Conservation (phyloP, 1,140 invertebrate species). For the Drosophila repletoides region DNA sequence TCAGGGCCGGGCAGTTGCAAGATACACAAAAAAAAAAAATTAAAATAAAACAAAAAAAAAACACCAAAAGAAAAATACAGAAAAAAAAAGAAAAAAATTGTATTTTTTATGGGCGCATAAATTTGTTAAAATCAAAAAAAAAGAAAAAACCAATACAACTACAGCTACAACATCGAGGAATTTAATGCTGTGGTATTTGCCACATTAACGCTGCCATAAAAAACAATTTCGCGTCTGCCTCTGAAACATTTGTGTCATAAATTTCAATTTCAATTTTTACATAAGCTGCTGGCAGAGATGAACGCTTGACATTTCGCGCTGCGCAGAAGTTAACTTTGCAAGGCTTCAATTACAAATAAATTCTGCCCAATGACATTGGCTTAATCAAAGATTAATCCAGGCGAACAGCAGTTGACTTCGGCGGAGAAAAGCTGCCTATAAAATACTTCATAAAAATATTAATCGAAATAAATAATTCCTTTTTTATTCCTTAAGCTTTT, state of each 20-base stretch:
- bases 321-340: neutral
- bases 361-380: neutral
- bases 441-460: no score
- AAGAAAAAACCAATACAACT: neutral
- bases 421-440: no score
- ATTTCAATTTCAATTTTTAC: conserved; percentile 49
- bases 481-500: no score
- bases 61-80: conserved; percentile 22
- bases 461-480: no score
- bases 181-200: conserved; percentile 51
- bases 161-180: conserved; percentile 24
- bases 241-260: conserved; percentile 59
- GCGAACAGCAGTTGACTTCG: neutral
- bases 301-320: conserved; percentile 50
- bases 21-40: neutral
- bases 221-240: conserved; percentile 53
- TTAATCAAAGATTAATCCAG: neutral
- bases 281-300: conserved; percentile 29
- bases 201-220: conserved; percentile 64
- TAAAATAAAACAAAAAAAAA: conserved; percentile 25
- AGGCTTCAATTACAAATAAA: conserved; percentile 27
- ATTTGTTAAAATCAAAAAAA: conserved; percentile 35
- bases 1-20: conserved; percentile 52
- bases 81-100: conserved; percentile 34
- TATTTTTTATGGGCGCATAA: conserved; percentile 62